Base-by-base conservation (phyloP, 2,113 vertebrate species). In the Oriolus oriolus region DNA sequence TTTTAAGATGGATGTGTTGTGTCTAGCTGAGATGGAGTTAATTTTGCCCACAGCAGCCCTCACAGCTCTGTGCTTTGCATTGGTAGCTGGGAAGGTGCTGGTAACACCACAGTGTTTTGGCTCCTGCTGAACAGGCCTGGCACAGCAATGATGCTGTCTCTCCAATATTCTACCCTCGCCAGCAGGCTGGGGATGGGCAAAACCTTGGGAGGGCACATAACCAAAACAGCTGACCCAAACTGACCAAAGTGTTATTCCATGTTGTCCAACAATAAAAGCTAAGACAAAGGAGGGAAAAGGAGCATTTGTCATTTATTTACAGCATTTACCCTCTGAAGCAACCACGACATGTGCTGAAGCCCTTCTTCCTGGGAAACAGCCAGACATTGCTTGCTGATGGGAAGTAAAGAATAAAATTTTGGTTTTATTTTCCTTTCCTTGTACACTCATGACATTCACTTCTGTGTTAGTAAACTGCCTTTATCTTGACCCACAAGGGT, bases 281-380 rank as follows among this genome's bases (percentile, higher is more conserved):
- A 35, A 37, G 31, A 50, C 12, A 73, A 88, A 33, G 44, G 10
- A 57, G 37, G 10, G 5, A 33, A 65, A 81, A 41, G 23, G 12
- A 12, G 27, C 1, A 20, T 65, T 73, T 7, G 3, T 28, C 11
- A 44, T 53, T 39, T 45, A 17, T 47, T 82, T 53, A 60, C 16
- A 21, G 3, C 19, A 59, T 68, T 75, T 53, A 9, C 11, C 9
- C 6, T 35, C 11, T 35, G 54, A 47, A 35, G n/a, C 7, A 54
- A 22, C 24, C 9, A 60, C 0, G 1, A 37, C 6, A 13, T 0
- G 3, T 60, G 11, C 24, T 22, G 33, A 68, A 30, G 8, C 28
- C 30, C 47, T 61, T 8, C 30, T 76, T 54, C 47, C 21, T 31
- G 12, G 41, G 16, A 76, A 68, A 17, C 41, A n/a, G 11, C 3